Evolutionary conservation across 2,113 vertebrate species (phyloP), one percentile per base, ranked within the genome.

Genomic region (Eretmochelys imbricata): DNA sequence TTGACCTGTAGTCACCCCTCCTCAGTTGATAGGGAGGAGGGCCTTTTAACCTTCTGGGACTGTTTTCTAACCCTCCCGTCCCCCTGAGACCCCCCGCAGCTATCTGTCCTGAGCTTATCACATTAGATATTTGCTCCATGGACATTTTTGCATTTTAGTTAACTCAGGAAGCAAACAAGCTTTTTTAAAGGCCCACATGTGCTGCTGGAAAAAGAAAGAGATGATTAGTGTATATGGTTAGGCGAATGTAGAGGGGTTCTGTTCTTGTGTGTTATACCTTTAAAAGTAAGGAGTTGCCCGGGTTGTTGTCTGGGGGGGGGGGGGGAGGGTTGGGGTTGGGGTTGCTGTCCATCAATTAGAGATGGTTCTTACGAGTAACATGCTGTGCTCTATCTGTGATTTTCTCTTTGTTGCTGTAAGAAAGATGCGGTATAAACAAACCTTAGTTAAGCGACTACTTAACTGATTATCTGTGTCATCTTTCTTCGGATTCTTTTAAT

Each of bases 361-460:
- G 87, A 80, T 90, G 88, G 51, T 42, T 82, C 82, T 93, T 84
- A 55, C 19, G 90, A 93, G 27, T 87, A 93, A 82, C 76, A 29
- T 0, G 1, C 54, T 87, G 75, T 54, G 75, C 95, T 96, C 46
- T 94, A 53, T 93, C 59, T 82, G 72, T 62, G 92, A 48, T 90
- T 96, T 25, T 93, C 50, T 95, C 46, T 49, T 87, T 87, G 76
- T 95, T 91, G 59, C 19, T n/a, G 35, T n/a, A 69, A n/a, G 35
- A 69, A n/a, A 69, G 65, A 69, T n/a, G 20, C 4, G 17, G 31
- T 69, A 5, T 69, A 19, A 69, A n/a, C 14, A 69, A 69, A 69
- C 35, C 65, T 14, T 38, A 22, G n/a, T 38, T 20, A 72, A 38
- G 65, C 4, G 4, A 72, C n/a, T 38, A 38, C n/a, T 72, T 72